phyloP scores from a whole-genome alignment of 2,113 vertebrate species.

The Gobius niger region DNA sequence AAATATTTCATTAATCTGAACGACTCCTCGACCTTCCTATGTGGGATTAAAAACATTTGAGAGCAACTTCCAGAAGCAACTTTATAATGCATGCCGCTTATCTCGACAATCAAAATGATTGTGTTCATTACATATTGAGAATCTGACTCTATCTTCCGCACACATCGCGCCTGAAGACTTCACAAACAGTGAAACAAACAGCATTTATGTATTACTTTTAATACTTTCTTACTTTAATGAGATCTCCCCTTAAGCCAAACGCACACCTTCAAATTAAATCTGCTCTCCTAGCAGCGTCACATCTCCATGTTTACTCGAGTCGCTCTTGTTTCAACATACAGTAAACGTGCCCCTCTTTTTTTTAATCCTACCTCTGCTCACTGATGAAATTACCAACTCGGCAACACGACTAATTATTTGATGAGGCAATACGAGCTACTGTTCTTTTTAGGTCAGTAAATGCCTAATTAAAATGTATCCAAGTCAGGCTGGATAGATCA shows the following conservation, averaged over 20 bases:
- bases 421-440: conserved; percentile 9
- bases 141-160: background rate
- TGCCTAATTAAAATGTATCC: conserved; percentile 8
- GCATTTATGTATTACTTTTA: conserved; percentile 24
- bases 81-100: background rate
- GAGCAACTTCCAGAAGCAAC: background rate
- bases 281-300: background rate
- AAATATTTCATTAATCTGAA: too few relatives aligned
- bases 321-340: conserved; percentile 17
- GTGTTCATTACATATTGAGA: background rate
- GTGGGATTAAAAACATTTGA: too few relatives aligned
- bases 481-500: conserved; percentile 29
- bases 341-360: conserved; percentile 15
- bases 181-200: conserved; percentile 3
- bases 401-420: conserved; percentile 3
- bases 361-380: conserved; percentile 8
- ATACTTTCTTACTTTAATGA: conserved; percentile 38
- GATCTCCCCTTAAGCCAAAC: conserved; percentile 14
- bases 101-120: background rate
- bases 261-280: conserved; percentile 16
- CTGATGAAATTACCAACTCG: conserved; percentile 19
- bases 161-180: background rate
- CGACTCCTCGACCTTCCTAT: too few relatives aligned
- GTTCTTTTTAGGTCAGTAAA: conserved; percentile 10
- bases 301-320: conserved; percentile 19